Conservation (phyloP, 2,888 invertebrate genomes). For the Sphaeridia pumilis region DNA sequence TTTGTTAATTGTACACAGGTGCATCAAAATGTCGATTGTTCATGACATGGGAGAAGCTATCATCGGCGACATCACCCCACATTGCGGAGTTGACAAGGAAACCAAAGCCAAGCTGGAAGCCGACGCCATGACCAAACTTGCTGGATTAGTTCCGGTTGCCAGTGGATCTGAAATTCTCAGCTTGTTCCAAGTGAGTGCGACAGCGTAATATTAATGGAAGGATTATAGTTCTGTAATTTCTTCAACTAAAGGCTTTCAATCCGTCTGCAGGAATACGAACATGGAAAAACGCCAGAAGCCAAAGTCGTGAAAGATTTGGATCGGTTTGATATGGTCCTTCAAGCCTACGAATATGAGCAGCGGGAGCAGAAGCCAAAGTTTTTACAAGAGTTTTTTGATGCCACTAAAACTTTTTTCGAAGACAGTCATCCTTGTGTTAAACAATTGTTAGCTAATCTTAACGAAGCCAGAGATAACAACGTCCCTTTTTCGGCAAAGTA, state of each 20-base stretch:
- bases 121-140: constrained; percentile 71
- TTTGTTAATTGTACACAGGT: no score
- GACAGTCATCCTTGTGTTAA: constrained; percentile 26
- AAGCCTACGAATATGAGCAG: constrained; percentile 88
- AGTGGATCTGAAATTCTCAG: constrained; percentile 55
- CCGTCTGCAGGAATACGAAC: constrained; percentile 89
- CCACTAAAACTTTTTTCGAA: constrained; percentile 47
- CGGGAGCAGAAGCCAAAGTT: constrained; percentile 57
- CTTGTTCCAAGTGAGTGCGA: constrained; percentile 54
- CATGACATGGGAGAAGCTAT: constrained; percentile 95
- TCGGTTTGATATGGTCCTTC: constrained; percentile 85
- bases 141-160: constrained; percentile 55
- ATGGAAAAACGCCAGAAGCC: constrained; percentile 70
- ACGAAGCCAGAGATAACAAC: constrained; percentile 23
- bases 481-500: constrained; percentile 18
- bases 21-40: constrained; percentile 68
- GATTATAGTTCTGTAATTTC: no score
- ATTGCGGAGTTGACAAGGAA: constrained; percentile 69
- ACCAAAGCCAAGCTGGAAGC: constrained; percentile 76
- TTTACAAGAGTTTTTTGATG: constrained; percentile 78
- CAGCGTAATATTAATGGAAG: no score
- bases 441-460: constrained; percentile 17
- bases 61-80: constrained; percentile 90
- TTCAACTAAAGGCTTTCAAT: no score
- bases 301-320: constrained; percentile 90